Conservation (phyloP, 2,113 vertebrate species). For the Phyllostomus hastatus region DNA sequence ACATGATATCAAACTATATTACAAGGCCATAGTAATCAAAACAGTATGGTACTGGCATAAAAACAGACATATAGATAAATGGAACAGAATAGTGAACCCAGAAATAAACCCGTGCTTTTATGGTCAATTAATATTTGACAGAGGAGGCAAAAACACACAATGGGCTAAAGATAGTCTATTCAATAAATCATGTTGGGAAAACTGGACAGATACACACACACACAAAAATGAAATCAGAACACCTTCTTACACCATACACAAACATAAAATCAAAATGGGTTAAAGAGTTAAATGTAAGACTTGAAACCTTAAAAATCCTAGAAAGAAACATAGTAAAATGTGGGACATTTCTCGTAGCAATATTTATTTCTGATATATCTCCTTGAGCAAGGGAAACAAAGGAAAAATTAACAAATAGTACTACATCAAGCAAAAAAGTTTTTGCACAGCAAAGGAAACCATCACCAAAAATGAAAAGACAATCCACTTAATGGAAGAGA, state of each 20-base stretch:
- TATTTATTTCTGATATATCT: not conserved
- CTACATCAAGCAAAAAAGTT: not conserved
- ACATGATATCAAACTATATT: not conserved
- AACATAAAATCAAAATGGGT: not conserved
- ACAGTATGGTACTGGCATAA: not conserved
- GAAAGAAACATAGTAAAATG: not conserved
- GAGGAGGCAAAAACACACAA: not conserved
- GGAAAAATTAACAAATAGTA: not conserved
- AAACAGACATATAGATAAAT: not conserved
- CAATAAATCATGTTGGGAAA: not conserved
- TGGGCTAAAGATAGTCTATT: not conserved
- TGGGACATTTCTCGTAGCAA: not conserved
- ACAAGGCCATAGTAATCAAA: not conserved
- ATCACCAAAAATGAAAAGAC: not conserved
- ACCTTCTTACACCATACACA: not conserved
- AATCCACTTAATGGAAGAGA: too few species aligned
- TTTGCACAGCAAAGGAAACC: not conserved
- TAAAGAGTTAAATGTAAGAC: not conserved
- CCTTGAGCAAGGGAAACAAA: not conserved
- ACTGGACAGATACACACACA: not conserved
- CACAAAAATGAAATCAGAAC: not conserved
- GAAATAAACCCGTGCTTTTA: not conserved
- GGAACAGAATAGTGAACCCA: not conserved
- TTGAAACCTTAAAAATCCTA: not conserved
- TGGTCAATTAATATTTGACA: not conserved